These are phyloP conservation scores for Synanthedon tipuliformis DNA, from an alignment of 2,888 invertebrate species.

Conservation along the genomic window DNA sequence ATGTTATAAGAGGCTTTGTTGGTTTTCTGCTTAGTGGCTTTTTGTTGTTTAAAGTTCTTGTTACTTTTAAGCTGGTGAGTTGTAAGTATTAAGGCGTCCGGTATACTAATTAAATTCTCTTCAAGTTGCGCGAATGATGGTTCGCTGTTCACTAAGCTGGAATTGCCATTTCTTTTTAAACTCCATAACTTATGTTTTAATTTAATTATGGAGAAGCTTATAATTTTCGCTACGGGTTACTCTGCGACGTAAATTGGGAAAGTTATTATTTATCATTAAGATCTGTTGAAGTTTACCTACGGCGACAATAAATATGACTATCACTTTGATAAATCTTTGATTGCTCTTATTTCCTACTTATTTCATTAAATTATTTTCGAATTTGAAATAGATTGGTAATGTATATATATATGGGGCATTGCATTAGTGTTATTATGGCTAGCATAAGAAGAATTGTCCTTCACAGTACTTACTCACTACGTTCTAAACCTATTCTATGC, in stretches of 20 bases:
- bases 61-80: background rate
- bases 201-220: slow-evolving; percentile 55
- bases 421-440: no score
- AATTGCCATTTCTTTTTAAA: slow-evolving; percentile 54
- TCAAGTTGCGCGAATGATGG: slow-evolving; percentile 35
- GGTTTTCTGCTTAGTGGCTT: no score
- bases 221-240: slow-evolving; percentile 41
- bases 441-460: no score
- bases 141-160: slow-evolving; percentile 26
- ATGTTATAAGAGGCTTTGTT: no score
- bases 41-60: background rate
- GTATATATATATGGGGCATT: no score
- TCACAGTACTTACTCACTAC: no score
- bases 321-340: background rate
- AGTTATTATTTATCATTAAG: slow-evolving; percentile 54
- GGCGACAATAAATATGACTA: slow-evolving; percentile 26
- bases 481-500: no score
- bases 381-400: no score
- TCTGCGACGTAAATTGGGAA: slow-evolving; percentile 45
- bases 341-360: no score
- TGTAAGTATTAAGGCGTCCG: slow-evolving; percentile 6
- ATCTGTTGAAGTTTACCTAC: slow-evolving; percentile 29
- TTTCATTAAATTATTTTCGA: no score
- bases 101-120: slow-evolving; percentile 45
- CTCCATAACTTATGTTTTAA: slow-evolving; percentile 57